Percentiles rank a stretch among this genome's conserved stretches.
Evolutionary conservation across 2,888 invertebrate genomes (phyloP).

Genomic region (Microctonus brassicae): DNA sequence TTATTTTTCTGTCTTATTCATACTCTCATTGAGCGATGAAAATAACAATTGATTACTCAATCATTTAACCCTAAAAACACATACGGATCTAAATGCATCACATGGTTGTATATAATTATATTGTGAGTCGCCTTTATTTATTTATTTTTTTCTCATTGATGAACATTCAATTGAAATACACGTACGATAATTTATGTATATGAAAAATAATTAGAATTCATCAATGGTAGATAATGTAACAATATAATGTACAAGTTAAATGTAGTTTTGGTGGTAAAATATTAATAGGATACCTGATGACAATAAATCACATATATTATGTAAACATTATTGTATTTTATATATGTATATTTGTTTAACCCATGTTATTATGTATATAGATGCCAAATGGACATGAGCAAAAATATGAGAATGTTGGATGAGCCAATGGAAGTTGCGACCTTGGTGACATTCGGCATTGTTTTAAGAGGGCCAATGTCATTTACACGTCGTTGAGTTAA

Average conservation of each 20-base stretch:
- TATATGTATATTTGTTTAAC: background rate
- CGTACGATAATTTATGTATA: background rate
- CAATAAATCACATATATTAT: background rate
- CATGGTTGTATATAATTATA: background rate
- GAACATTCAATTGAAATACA: background rate
- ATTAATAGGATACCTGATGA: background rate
- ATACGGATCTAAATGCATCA: background rate
- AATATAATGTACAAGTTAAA: background rate
- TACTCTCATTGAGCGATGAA: background rate
- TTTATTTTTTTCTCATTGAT: too few relatives aligned
- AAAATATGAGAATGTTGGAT: conserved; percentile 25
- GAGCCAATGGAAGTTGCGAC: conserved; percentile 40
- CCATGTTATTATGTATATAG: background rate
- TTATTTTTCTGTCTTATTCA: background rate
- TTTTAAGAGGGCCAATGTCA: conserved; percentile 67
- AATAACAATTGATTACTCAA: conserved; percentile 32
- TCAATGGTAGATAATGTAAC: background rate
- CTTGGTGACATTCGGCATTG: conserved; percentile 51
- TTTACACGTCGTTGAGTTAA: background rate
- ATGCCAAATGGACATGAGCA: background rate
- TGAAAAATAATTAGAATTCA: background rate
- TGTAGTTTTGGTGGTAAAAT: background rate
- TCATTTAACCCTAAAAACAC: background rate
- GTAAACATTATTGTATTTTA: background rate
- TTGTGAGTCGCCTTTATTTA: background rate